Conservation (phyloP, 2,797 vertebrate genomes). For the Mormyrus hasselquistii region DNA sequence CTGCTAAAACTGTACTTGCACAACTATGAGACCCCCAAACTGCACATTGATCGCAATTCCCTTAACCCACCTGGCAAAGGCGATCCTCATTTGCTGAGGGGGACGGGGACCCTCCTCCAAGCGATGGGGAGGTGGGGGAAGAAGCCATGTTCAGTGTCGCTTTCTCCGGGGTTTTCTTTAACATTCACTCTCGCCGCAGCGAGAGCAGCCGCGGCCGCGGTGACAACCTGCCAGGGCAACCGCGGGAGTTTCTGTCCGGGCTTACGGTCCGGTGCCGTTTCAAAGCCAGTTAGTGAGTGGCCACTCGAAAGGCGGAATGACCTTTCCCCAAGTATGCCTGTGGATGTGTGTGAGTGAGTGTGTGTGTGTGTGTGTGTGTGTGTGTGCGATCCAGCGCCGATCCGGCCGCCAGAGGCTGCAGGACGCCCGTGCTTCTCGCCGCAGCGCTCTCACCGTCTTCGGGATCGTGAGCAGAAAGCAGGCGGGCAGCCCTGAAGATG, state of each 20-base stretch:
- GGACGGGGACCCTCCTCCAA: slow-evolving; percentile 64
- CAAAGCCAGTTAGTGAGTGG: slow-evolving; percentile 32
- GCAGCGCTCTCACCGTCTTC: not conserved
- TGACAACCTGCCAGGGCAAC: slow-evolving; percentile 32
- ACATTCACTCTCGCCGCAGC: slow-evolving; percentile 24
- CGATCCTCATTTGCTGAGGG: slow-evolving; percentile 60
- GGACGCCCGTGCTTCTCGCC: slow-evolving; percentile 11
- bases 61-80: slow-evolving; percentile 68
- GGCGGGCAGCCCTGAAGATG: slow-evolving; percentile 36
- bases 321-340: slow-evolving; percentile 32
- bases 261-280: slow-evolving; percentile 33
- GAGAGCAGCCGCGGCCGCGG: slow-evolving; percentile 18
- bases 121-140: slow-evolving; percentile 57
- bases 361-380: not conserved
- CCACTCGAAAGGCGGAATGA: slow-evolving; percentile 41
- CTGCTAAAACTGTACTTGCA: not conserved
- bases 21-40: not conserved
- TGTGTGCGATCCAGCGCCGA: slow-evolving; percentile 6
- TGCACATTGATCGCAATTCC: not conserved
- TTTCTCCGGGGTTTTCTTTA: slow-evolving; percentile 35
- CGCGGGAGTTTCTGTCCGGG: slow-evolving; percentile 43
- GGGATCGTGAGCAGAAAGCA: not conserved
- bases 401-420: slow-evolving; percentile 8
- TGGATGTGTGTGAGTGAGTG: not conserved
- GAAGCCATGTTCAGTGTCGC: slow-evolving; percentile 60